These are phyloP conservation scores for Todiramphus chloris DNA, from an alignment of 2,113 vertebrate genomes.

Conservation along the genomic window DNA sequence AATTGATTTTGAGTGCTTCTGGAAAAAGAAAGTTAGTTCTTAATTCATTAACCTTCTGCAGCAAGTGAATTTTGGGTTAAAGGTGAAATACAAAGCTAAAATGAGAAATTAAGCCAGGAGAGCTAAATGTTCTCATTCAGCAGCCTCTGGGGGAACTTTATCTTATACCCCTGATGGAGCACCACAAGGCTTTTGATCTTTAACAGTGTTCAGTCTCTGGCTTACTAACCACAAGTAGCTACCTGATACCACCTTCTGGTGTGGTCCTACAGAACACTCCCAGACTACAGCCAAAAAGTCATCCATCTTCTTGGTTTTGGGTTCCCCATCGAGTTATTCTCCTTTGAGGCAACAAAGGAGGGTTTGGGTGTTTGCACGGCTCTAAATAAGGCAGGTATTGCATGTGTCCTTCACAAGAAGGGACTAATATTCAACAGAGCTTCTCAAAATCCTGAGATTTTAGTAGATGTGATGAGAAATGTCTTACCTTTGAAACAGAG, in stretches of 20 bases:
- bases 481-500: constrained; percentile 69
- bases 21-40: background rate
- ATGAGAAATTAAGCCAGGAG: background rate
- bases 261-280: background rate
- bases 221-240: background rate
- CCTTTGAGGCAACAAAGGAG: background rate
- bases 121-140: constrained; percentile 17
- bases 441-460: background rate
- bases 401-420: background rate
- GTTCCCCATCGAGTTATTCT: background rate
- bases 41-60: background rate
- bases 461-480: no score
- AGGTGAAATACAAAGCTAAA: constrained; percentile 39
- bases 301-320: background rate
- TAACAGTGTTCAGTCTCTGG: background rate
- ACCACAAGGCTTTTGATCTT: background rate
- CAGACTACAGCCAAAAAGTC: background rate
- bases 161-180: background rate
- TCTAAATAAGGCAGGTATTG: background rate
- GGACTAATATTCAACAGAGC: background rate
- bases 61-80: background rate
- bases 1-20: background rate
- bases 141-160: background rate
- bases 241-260: background rate
- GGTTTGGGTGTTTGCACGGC: background rate